Evolutionary conservation across 1,140 invertebrate species (phyloP).

Genomic region (Charaxes varanes): DNA sequence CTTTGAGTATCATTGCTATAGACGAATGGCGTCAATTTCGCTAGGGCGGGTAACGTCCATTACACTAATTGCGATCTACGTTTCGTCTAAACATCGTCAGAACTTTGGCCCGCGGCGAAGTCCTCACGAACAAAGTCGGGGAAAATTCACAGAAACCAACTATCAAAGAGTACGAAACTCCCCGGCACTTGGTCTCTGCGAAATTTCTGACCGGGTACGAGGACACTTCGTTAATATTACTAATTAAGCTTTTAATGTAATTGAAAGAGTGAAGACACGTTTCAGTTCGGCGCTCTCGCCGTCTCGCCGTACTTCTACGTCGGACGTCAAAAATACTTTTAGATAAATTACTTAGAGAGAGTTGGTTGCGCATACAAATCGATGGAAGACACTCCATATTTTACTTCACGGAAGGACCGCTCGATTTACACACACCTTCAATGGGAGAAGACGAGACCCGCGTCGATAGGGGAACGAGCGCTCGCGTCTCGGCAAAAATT

Average conservation of each 20-base stretch:
- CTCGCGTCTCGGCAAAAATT: conserved; percentile 46
- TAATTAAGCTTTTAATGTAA: conserved; percentile 72
- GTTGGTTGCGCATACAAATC: conserved; percentile 62
- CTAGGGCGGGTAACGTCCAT: conserved; percentile 61
- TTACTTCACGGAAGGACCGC: conserved; percentile 43
- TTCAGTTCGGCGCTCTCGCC: conserved; percentile 29
- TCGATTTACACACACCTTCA: conserved; percentile 58
- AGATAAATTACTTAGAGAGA: conserved; percentile 61
- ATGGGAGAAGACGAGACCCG: conserved; percentile 34
- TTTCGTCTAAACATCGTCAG: conserved; percentile 66
- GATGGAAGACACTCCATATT: conserved; percentile 54
- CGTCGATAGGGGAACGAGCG: conserved; percentile 29
- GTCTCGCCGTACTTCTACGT: conserved; percentile 25
- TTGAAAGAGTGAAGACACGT: conserved; percentile 60
- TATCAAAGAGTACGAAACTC: conserved; percentile 51
- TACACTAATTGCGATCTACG: conserved; percentile 69
- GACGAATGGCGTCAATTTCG: conserved; percentile 68
- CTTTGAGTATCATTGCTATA: too few relatives aligned
- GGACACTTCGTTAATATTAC: conserved; percentile 62
- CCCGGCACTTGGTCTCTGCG: conserved; percentile 23
- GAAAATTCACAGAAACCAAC: conserved; percentile 54
- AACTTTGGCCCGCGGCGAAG: conserved; percentile 51
- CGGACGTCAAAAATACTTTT: conserved; percentile 59
- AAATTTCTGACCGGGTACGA: conserved; percentile 33
- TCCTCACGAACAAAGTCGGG: conserved; percentile 52